Evolutionary conservation across 2,888 invertebrate genomes (phyloP).

Genomic region (Elgonia sp.): DNA sequence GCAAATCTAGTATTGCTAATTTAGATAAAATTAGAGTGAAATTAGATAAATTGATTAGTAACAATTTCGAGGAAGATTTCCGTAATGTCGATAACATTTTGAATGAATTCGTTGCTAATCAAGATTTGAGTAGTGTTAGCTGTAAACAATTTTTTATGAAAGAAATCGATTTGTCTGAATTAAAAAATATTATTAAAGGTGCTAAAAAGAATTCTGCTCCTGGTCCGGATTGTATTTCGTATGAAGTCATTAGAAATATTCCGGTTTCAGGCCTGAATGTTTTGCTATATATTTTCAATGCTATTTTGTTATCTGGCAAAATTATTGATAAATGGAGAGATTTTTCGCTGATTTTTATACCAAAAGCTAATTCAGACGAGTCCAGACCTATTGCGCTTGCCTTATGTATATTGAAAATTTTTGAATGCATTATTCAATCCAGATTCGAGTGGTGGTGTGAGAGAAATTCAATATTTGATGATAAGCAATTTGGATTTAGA

Average conservation of each 20-base stretch:
- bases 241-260: neutral
- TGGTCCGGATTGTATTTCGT: slow-evolving; percentile 28
- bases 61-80: slow-evolving; percentile 6
- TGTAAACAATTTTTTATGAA: neutral
- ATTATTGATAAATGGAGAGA: neutral
- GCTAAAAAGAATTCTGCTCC: slow-evolving; percentile 27
- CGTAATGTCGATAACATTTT: neutral
- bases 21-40: slow-evolving; percentile 7
- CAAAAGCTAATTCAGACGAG: slow-evolving; percentile 3
- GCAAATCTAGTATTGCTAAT: slow-evolving; percentile 5
- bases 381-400: neutral
- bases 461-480: neutral
- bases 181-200: neutral
- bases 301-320: neutral
- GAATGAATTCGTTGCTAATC: neutral
- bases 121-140: neutral
- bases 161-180: neutral
- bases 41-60: slow-evolving; percentile 5
- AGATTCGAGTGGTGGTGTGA: neutral
- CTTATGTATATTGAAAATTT: neutral
- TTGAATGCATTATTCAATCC: neutral
- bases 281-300: slow-evolving; percentile 21
- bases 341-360: neutral
- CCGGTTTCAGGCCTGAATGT: slow-evolving; percentile 23
- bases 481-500: neutral